Conservation (phyloP, 2,888 invertebrate species). For the Lasioglossum vierecki region DNA sequence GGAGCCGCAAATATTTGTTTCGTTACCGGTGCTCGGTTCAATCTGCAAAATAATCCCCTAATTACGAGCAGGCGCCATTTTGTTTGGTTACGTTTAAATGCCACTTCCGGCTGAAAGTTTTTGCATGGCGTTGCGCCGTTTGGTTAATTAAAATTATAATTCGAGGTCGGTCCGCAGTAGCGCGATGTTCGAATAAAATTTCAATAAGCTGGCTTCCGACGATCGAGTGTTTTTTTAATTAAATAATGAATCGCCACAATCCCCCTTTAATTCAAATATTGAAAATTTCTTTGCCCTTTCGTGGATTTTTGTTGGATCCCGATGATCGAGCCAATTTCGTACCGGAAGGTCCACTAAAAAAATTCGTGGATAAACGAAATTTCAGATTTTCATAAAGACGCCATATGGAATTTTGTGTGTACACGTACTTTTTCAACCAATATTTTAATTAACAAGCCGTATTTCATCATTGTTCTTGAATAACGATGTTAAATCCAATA, state of each 20-base stretch:
- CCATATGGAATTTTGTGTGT: background rate
- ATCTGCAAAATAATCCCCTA: slow-evolving; percentile 2
- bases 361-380: background rate
- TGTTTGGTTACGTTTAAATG: slow-evolving; percentile 2
- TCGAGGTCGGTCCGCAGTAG: background rate
- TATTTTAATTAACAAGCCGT: background rate
- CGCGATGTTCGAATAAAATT: background rate
- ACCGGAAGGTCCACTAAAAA: background rate
- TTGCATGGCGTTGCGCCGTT: background rate
- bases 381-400: background rate
- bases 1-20: slow-evolving; percentile 9
- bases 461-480: background rate
- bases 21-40: background rate
- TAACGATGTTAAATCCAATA: background rate
- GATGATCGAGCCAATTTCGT: background rate
- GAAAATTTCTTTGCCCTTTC: background rate
- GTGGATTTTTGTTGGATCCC: background rate
- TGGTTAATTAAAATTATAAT: background rate
- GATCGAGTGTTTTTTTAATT: background rate
- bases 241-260: background rate
- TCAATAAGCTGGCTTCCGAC: background rate
- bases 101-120: background rate
- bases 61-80: slow-evolving; percentile 5
- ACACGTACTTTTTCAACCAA: background rate
- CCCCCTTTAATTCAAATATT: background rate